Conservation (phyloP, 2,113 vertebrate genomes). For the Rhinopithecus roxellana region DNA sequence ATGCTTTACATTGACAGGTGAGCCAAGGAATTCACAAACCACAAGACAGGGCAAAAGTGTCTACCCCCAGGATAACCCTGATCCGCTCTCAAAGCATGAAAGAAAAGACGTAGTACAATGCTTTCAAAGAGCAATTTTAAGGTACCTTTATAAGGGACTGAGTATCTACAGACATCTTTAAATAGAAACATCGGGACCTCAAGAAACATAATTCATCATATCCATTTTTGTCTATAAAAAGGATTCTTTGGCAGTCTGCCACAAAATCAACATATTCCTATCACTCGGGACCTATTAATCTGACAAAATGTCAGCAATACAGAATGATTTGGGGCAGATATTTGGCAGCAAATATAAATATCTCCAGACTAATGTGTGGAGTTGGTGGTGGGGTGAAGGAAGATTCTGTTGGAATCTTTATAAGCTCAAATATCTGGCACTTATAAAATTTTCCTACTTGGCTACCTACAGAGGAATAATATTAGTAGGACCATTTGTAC, state of each 20-base stretch:
- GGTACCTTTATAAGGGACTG: background rate
- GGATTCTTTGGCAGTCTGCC: constrained; percentile 58
- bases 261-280: constrained; percentile 55
- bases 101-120: constrained; percentile 54
- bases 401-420: constrained; percentile 50
- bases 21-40: constrained; percentile 81
- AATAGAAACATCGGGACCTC: constrained; percentile 58
- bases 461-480: constrained; percentile 25
- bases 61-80: constrained; percentile 59
- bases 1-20: constrained; percentile 75
- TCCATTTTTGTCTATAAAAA: constrained; percentile 55
- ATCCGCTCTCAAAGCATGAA: constrained; percentile 64
- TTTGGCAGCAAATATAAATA: constrained; percentile 63
- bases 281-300: constrained; percentile 63
- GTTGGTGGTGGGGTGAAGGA: background rate
- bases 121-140: background rate
- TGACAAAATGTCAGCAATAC: constrained; percentile 56
- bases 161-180: constrained; percentile 48
- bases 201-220: constrained; percentile 51
- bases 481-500: background rate
- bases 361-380: constrained; percentile 38
- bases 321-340: constrained; percentile 56
- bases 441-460: constrained; percentile 31
- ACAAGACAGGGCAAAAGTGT: constrained; percentile 52
- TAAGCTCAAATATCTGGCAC: constrained; percentile 53